Base-by-base conservation (phyloP, 2,797 vertebrate species). In the Coendou prehensilis region DNA sequence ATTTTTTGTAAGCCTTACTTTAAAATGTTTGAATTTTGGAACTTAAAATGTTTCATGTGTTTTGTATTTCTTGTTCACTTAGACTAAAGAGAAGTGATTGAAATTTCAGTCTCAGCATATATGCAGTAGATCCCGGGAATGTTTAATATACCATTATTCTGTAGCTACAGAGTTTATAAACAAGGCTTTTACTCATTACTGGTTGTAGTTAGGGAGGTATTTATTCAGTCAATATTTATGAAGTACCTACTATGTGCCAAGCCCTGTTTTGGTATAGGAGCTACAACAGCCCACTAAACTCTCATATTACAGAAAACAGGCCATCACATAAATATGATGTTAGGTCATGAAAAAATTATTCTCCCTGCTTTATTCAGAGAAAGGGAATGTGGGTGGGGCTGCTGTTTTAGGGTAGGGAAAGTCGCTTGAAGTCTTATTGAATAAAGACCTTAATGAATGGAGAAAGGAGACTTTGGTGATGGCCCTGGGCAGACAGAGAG, bases 31-130 rank as follows among this genome's bases (percentile, higher is more conserved):
- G 93, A 96, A 84, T 98, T 96, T 96, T 88, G 89, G 88, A 95
- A 89, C 91, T 96, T 97, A 97, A 97, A 96, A 92, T 67, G 67
- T 97, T 97, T 96, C 96, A 97, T 93, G 95, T 98, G 97, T 97
- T 96, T 93, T 89, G 80, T 93, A 94, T 95, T 97, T 96, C 95
- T 86, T 93, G 57, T 94, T 95, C 88, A 80, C 85, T 93, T 88
- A 92, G 54, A 78, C 88, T 91, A 80, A 92, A 97, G 86, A 95
- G 79, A 94, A 96, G 85, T 67, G 76, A 92, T 59, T 84, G 71
- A 94, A 96, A 95, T 94, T 95, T 94, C 69, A 82, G 82, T 88
- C 81, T 94, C 85, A 82, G 83, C 79, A 89, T 54, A 89, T n/a
- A 30, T 94, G 91, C 30, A 30, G 95, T 79, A 61, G 89, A 93